A percentile compares a stretch with the other conserved stretches of the same genome.
Conservation (phyloP, 2,797 vertebrate genomes). For the Tangara arthus region DNA sequence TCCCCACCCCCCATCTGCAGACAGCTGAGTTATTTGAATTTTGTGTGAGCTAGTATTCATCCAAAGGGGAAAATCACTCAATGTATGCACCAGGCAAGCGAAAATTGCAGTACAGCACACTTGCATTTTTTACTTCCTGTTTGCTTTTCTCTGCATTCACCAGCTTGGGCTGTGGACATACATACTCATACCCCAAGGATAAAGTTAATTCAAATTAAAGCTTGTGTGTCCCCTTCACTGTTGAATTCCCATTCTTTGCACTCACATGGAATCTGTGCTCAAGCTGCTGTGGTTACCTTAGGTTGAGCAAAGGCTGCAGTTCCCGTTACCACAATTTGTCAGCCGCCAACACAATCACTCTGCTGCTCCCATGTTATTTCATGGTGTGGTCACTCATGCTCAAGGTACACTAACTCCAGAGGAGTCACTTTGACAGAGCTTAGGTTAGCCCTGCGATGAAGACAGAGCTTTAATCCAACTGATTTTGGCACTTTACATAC, state of each 20-base stretch:
- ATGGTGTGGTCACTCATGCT: slow-evolving; percentile 34
- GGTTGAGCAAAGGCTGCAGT: not conserved
- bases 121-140: not conserved
- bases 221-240: not conserved
- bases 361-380: slow-evolving; percentile 53
- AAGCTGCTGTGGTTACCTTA: not conserved
- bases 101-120: not conserved
- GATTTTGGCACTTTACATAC: not conserved
- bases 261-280: not conserved
- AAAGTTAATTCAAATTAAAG: not conserved
- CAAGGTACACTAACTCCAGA: not conserved
- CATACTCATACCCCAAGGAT: not conserved
- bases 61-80: not conserved
- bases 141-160: not conserved
- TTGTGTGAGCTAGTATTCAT: slow-evolving; percentile 50
- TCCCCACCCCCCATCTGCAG: slow-evolving; percentile 29
- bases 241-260: not conserved
- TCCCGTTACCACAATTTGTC: not conserved
- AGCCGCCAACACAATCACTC: slow-evolving; percentile 33
- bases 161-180: not conserved
- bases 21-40: slow-evolving; percentile 61
- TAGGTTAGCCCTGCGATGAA: not conserved
- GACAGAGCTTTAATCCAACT: not conserved
- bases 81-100: not conserved
- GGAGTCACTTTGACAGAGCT: not conserved